Percentiles rank a stretch among this genome's conserved stretches.
Conservation (phyloP, 2,888 invertebrate species). For the Rhagophthalmus giganteus region DNA sequence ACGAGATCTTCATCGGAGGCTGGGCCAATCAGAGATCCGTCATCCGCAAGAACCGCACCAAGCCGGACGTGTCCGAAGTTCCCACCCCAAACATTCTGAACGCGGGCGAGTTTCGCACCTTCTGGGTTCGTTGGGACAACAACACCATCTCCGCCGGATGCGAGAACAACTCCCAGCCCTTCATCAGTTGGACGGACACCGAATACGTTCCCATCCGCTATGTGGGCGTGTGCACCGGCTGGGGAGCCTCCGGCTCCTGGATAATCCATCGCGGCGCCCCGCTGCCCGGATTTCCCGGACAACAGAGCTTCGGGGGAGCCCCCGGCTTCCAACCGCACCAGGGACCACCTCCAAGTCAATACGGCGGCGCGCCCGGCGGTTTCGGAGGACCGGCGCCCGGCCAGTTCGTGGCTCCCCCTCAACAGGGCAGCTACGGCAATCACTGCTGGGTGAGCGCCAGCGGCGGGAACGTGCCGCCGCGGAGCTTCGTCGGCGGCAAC, state of each 20-base stretch:
- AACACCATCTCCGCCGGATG: constrained; percentile 55
- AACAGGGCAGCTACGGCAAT: neutral
- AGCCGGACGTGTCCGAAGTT: constrained; percentile 53
- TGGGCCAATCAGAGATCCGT: constrained; percentile 86
- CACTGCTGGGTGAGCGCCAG: constrained; percentile 68
- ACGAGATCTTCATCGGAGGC: constrained; percentile 86
- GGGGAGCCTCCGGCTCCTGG: constrained; percentile 84
- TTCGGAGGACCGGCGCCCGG: neutral
- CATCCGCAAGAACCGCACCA: constrained; percentile 76
- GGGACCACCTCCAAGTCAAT: neutral
- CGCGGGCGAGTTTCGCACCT: constrained; percentile 75
- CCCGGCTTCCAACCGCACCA: constrained; percentile 14
- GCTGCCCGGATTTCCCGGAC: constrained; percentile 9
- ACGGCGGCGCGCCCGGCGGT: neutral
- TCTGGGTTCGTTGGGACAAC: constrained; percentile 81
- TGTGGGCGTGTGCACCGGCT: constrained; percentile 83
- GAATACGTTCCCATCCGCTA: constrained; percentile 71
- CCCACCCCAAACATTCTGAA: constrained; percentile 77
- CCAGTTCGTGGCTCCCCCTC: constrained; percentile 6
- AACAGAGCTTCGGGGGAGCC: constrained; percentile 7
- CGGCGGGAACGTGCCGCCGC: constrained; percentile 71
- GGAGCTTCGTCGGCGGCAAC: constrained; percentile 68
- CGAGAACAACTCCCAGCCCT: constrained; percentile 70
- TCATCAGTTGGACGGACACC: constrained; percentile 73
- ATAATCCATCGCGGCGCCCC: constrained; percentile 62